phyloP scores from a whole-genome alignment of 2,113 vertebrate species.

The Alethe diademata region DNA sequence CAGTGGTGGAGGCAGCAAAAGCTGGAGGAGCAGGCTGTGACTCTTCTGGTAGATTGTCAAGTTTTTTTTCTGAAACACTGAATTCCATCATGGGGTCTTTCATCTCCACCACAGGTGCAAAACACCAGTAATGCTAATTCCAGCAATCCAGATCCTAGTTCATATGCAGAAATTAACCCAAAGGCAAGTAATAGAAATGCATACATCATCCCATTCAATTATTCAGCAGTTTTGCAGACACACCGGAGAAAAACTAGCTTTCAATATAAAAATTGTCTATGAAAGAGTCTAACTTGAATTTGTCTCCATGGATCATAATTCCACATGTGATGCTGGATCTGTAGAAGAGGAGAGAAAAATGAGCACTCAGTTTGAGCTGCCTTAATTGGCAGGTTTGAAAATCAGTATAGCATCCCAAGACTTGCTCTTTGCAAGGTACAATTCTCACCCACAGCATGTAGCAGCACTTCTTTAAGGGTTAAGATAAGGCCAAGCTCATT shows the following conservation, averaged over 20 bases:
- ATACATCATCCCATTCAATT: constrained; percentile 61
- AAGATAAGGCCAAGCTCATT: not conserved
- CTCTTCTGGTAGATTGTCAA: constrained; percentile 31
- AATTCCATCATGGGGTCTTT: constrained; percentile 23
- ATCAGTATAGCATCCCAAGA: not conserved
- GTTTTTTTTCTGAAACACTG: constrained; percentile 19
- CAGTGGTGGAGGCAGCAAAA: not conserved
- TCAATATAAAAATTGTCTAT: constrained; percentile 77
- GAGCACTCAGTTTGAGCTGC: not conserved
- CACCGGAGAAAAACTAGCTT: constrained; percentile 69
- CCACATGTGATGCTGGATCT: constrained; percentile 73
- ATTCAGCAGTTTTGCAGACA: constrained; percentile 79
- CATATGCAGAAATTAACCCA: constrained; percentile 62
- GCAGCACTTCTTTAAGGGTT: not conserved
- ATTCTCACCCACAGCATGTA: not conserved
- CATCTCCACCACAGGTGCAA: constrained; percentile 60
- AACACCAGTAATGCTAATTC: constrained; percentile 30
- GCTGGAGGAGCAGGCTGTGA: constrained; percentile 20
- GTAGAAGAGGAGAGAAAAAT: constrained; percentile 35
- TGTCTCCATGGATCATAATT: constrained; percentile 76
- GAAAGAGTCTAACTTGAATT: constrained; percentile 63
- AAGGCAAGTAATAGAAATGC: constrained; percentile 63
- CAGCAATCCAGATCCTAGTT: constrained; percentile 46
- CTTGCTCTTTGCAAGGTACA: not conserved
- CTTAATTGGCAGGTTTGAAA: not conserved